These are phyloP conservation scores for Antennarius striatus DNA, from an alignment of 2,113 vertebrate species.

Conservation along the genomic window DNA sequence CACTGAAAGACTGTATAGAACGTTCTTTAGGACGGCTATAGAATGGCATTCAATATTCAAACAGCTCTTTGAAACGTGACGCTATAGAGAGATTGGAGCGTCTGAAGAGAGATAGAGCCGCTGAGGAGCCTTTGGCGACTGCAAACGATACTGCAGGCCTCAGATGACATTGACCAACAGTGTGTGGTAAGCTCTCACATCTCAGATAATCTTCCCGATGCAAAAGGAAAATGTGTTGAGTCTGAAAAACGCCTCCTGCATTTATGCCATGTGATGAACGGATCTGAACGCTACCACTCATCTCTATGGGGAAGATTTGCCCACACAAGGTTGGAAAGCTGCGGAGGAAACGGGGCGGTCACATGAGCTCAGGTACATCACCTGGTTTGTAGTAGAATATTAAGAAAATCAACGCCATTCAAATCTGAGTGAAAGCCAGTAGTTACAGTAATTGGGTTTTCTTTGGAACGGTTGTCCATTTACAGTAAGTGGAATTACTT, in stretches of 20 bases:
- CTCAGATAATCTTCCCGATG: slow-evolving; percentile 47
- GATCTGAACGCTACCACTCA: slow-evolving; percentile 5
- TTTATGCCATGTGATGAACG: not conserved
- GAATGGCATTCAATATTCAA: slow-evolving; percentile 42
- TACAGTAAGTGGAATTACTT: too few species aligned
- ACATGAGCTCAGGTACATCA: slow-evolving; percentile 37
- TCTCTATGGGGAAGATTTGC: slow-evolving; percentile 39
- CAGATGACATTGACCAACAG: slow-evolving; percentile 37
- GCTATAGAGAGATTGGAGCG: slow-evolving; percentile 13
- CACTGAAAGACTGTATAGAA: slow-evolving; percentile 20
- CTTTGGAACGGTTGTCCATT: too few species aligned
- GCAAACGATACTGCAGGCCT: slow-evolving; percentile 30
- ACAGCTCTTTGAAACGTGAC: slow-evolving; percentile 44
- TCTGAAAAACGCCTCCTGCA: not conserved
- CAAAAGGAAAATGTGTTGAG: slow-evolving; percentile 21
- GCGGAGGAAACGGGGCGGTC: not conserved
- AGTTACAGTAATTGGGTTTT: too few species aligned
- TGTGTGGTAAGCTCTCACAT: slow-evolving; percentile 52
- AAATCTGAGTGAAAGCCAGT: slow-evolving; percentile 26
- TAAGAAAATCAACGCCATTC: slow-evolving; percentile 19
- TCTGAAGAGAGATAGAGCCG: slow-evolving; percentile 4
- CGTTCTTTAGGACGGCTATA: slow-evolving; percentile 4
- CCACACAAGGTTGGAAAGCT: slow-evolving; percentile 11
- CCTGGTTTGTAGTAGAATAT: not conserved
- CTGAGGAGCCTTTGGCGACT: slow-evolving; percentile 10